Conservation (phyloP, 1,140 invertebrate genomes). For the Drosophila lacertosa region DNA sequence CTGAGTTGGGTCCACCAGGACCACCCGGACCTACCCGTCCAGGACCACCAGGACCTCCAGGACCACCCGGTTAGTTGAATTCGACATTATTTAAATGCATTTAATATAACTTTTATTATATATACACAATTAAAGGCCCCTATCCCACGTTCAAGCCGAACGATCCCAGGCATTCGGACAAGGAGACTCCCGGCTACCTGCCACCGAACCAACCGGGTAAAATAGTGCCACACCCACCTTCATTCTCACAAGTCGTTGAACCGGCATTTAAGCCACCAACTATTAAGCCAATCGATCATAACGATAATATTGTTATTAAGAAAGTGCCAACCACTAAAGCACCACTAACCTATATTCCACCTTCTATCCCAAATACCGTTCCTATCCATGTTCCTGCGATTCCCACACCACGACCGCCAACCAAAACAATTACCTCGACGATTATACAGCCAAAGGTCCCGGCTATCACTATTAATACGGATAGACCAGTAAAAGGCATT, state of each 20-base stretch:
- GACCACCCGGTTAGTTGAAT: slow-evolving; percentile 33
- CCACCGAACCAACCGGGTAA: slow-evolving; percentile 78
- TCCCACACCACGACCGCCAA: slow-evolving; percentile 53
- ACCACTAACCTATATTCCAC: slow-evolving; percentile 81
- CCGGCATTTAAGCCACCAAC: slow-evolving; percentile 44
- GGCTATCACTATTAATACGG: slow-evolving; percentile 79
- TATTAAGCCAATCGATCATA: slow-evolving; percentile 62
- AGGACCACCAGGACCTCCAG: slow-evolving; percentile 35
- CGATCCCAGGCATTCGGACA: slow-evolving; percentile 73
- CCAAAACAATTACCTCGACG: slow-evolving; percentile 55
- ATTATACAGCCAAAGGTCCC: slow-evolving; percentile 73
- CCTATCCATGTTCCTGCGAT: slow-evolving; percentile 56
- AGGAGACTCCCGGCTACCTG: slow-evolving; percentile 73
- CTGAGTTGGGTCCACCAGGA: slow-evolving; percentile 40
- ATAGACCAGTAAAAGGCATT: slow-evolving; percentile 66
- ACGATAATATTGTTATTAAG: slow-evolving; percentile 72
- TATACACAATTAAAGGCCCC: slow-evolving; percentile 13
- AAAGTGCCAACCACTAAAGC: slow-evolving; percentile 56
- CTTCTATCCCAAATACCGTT: slow-evolving; percentile 71
- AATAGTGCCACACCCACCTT: slow-evolving; percentile 52
- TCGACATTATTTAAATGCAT: too few relatives aligned
- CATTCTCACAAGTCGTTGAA: slow-evolving; percentile 52
- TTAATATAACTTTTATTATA: background rate
- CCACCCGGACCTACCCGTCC: slow-evolving; percentile 43
- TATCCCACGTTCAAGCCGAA: slow-evolving; percentile 41